Conservation (phyloP, 1,140 invertebrate species). For the Octopus bimaculoides region DNA sequence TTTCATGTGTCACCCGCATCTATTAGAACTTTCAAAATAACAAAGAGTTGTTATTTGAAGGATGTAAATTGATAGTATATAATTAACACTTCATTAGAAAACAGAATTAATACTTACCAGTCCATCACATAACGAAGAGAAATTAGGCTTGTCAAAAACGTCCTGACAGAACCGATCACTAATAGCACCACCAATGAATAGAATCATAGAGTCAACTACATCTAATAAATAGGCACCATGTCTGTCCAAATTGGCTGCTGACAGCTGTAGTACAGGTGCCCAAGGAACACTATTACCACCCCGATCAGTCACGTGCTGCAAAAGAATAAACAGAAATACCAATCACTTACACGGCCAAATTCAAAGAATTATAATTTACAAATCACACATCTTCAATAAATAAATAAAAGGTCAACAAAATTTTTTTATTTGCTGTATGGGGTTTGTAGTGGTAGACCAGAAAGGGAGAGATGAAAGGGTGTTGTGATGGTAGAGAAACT, state of each 20-base stretch:
- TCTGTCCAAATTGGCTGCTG: conserved; percentile 74
- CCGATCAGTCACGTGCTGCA: conserved; percentile 27
- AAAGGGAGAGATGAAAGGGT: no score
- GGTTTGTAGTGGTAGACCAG: no score
- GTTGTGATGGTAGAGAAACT: no score
- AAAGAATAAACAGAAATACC: conserved; percentile 12
- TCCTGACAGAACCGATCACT: conserved; percentile 73
- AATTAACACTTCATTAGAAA: neutral
- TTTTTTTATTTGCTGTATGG: no score
- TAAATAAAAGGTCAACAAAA: no score
- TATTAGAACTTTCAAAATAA: no score
- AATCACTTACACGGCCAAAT: neutral
- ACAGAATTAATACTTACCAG: conserved; percentile 61
- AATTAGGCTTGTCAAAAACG: conserved; percentile 68
- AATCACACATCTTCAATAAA: no score
- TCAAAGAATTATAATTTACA: no score
- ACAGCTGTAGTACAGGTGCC: conserved; percentile 64
- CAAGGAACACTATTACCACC: conserved; percentile 46
- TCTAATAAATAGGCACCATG: conserved; percentile 92
- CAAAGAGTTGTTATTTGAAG: no score
- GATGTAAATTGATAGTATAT: no score
- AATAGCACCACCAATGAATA: conserved; percentile 84
- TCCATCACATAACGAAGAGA: conserved; percentile 64
- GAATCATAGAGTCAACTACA: conserved; percentile 75
- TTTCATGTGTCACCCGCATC: no score